Conservation (phyloP, 2,113 vertebrate species). For the Triplophysa rosa region DNA sequence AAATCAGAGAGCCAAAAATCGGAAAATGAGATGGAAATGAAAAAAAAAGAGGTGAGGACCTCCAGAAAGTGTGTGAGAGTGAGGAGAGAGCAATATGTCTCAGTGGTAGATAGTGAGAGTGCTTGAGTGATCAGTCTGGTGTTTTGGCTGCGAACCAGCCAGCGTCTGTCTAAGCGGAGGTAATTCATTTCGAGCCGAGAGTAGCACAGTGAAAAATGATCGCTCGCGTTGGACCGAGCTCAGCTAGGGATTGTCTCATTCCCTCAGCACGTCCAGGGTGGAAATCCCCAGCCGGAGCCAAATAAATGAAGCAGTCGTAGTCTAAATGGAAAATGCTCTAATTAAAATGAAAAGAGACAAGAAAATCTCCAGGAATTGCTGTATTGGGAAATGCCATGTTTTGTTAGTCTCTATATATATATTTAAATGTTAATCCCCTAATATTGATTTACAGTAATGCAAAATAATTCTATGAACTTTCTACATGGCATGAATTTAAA, state of each 20-base stretch:
- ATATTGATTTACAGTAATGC: conserved; percentile 33
- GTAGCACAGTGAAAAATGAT: conserved; percentile 68
- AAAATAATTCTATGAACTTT: conserved; percentile 8
- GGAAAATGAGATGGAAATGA: conserved; percentile 21
- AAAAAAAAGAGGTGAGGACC: conserved; percentile 28
- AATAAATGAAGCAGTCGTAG: conserved; percentile 73
- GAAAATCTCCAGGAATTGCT: conserved; percentile 54
- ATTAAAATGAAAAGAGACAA: conserved; percentile 71
- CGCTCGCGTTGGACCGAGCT: conserved; percentile 59
- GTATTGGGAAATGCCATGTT: conserved; percentile 21
- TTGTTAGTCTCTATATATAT: conserved; percentile 1
- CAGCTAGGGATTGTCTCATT: conserved; percentile 71
- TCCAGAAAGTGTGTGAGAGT: background rate
- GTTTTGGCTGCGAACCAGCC: conserved; percentile 68
- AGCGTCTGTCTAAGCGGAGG: conserved; percentile 64
- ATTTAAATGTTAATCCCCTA: background rate
- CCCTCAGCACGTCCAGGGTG: conserved; percentile 59
- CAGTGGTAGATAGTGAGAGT: conserved; percentile 51
- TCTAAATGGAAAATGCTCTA: conserved; percentile 63
- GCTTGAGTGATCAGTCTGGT: conserved; percentile 56
- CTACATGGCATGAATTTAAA: conserved; percentile 7
- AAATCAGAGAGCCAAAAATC: conserved; percentile 16
- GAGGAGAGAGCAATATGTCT: conserved; percentile 14
- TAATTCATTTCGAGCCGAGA: conserved; percentile 76
- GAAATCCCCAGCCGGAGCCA: conserved; percentile 71